Conservation (phyloP, 2,888 invertebrate genomes). For the Diloba caeruleocephala region DNA sequence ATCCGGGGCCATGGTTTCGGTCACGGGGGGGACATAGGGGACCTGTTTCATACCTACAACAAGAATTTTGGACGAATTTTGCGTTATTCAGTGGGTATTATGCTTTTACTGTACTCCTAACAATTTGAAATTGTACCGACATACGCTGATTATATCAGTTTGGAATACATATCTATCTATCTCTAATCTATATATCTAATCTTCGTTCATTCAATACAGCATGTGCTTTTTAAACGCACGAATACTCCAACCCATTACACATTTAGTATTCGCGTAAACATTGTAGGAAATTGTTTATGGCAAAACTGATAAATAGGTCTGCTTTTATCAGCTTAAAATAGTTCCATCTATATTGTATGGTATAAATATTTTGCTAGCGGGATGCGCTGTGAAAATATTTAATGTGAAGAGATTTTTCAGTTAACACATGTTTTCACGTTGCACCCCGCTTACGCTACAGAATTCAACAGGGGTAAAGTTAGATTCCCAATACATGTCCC, state of each 20-base stretch:
- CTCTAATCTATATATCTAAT: no score
- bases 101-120: no score
- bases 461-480: slow-evolving; percentile 24
- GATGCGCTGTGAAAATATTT: slow-evolving; percentile 30
- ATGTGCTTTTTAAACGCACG: background rate
- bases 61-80: no score
- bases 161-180: no score
- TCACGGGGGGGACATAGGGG: no score
- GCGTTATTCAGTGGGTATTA: no score
- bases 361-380: slow-evolving; percentile 37
- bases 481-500: slow-evolving; percentile 54
- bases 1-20: no score
- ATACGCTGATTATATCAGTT: no score
- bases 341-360: slow-evolving; percentile 29
- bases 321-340: slow-evolving; percentile 46
- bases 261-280: slow-evolving; percentile 9
- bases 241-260: background rate
- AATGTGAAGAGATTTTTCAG: slow-evolving; percentile 27
- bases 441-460: slow-evolving; percentile 34
- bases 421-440: slow-evolving; percentile 27
- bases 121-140: no score
- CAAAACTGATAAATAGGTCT: slow-evolving; percentile 44
- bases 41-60: no score
- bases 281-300: slow-evolving; percentile 24
- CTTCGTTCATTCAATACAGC: background rate